These are phyloP conservation scores for Drosophila merina DNA, from an alignment of 2,888 invertebrate genomes.

Conservation along the genomic window DNA sequence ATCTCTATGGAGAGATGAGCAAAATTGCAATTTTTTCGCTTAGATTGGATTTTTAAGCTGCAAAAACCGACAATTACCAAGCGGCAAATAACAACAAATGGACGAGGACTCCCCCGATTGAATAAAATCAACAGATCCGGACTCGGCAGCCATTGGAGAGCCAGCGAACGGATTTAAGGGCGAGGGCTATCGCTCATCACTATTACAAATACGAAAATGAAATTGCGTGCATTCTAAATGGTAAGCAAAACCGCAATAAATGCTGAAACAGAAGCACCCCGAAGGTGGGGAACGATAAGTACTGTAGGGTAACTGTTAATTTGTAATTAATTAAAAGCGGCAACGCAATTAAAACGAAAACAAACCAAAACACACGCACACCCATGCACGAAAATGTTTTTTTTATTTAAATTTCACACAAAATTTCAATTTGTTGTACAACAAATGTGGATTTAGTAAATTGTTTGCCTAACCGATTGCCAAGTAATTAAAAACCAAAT, in stretches of 20 bases:
- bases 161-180: slow-evolving; percentile 3
- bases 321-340: not conserved
- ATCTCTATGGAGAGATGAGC: slow-evolving; percentile 25
- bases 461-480: not conserved
- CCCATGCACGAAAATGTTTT: slow-evolving; percentile 1
- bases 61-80: not conserved
- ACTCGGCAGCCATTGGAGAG: not conserved
- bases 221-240: slow-evolving; percentile 48
- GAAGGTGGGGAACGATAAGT: too few relatives aligned
- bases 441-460: not conserved
- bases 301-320: not conserved
- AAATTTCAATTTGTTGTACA: not conserved
- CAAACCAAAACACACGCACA: slow-evolving; percentile 2
- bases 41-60: not conserved
- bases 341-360: slow-evolving; percentile 1
- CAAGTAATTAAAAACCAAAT: not conserved
- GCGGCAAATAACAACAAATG: not conserved
- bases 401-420: not conserved
- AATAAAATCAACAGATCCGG: not conserved
- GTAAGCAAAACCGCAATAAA: slow-evolving; percentile 19
- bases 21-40: slow-evolving; percentile 34
- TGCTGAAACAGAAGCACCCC: not conserved
- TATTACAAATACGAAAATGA: slow-evolving; percentile 40
- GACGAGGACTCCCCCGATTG: not conserved
- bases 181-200: slow-evolving; percentile 35